phyloP scores from a whole-genome alignment of 1,140 invertebrate genomes.

The Temnothorax longispinosus region DNA sequence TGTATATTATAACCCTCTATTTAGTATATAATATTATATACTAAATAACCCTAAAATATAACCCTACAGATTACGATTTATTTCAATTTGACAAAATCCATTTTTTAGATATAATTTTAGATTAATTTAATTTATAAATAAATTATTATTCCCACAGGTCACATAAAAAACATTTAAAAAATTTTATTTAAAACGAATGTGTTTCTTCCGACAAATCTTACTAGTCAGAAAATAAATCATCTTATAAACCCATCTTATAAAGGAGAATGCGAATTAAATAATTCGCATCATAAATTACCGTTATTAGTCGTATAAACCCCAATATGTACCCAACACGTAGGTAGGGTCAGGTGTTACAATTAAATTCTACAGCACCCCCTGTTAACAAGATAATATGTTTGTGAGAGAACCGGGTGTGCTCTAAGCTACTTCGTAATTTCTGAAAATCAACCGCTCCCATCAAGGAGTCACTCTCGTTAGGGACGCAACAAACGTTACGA shows the following conservation, averaged over 20 bases:
- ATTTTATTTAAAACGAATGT: background rate
- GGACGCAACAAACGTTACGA: slow-evolving; percentile 12
- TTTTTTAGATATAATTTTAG: background rate
- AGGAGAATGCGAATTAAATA: background rate
- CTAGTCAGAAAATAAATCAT: background rate
- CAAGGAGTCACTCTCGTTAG: background rate
- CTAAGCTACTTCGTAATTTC: slow-evolving; percentile 37
- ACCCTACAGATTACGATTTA: background rate
- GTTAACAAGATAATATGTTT: slow-evolving; percentile 56
- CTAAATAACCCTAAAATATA: no score
- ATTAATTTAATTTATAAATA: background rate
- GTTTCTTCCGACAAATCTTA: background rate
- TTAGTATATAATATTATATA: no score
- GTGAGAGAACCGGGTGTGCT: background rate
- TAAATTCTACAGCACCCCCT: slow-evolving; percentile 28
- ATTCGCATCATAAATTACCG: slow-evolving; percentile 7
- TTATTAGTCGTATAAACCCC: slow-evolving; percentile 40
- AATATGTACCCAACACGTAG: slow-evolving; percentile 1
- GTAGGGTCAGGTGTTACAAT: slow-evolving; percentile 54
- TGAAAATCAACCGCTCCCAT: slow-evolving; percentile 34
- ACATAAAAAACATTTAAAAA: background rate
- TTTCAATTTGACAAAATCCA: background rate
- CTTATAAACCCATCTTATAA: background rate
- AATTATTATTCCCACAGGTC: background rate
- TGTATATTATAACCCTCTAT: no score